phyloP scores from a whole-genome alignment of 2,113 vertebrate genomes.

The Lagopus leucura region DNA sequence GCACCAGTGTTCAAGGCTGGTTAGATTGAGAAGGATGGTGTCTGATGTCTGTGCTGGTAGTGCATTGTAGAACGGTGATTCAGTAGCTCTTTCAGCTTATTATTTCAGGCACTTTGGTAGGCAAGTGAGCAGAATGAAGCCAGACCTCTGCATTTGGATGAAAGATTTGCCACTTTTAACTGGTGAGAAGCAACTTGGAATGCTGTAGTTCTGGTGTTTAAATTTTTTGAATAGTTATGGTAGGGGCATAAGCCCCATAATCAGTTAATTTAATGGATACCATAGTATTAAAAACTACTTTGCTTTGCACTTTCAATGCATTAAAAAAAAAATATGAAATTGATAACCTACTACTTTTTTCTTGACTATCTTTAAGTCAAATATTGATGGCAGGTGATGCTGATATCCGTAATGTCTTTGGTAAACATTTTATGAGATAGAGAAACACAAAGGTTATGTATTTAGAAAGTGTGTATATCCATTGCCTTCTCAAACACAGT shows the following conservation, averaged over 20 bases:
- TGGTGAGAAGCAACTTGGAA: not conserved
- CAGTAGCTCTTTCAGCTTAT: not conserved
- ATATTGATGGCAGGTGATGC: not conserved
- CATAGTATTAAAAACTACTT: not conserved
- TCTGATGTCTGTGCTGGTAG: not conserved
- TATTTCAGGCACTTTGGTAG: not conserved
- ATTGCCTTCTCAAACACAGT: not conserved
- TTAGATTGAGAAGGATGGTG: not conserved
- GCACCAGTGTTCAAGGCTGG: not conserved
- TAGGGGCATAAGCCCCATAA: not conserved
- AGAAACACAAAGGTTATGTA: not conserved
- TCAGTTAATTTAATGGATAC: not conserved
- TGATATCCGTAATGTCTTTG: not conserved
- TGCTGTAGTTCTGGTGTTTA: not conserved
- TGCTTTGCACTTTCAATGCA: not conserved
- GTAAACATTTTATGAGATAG: too few relatives aligned
- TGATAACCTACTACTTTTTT: not conserved
- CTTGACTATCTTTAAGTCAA: not conserved
- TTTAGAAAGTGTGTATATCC: not conserved
- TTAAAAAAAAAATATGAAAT: not conserved
- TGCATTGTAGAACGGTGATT: not conserved
- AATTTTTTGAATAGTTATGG: not conserved
- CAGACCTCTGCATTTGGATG: constrained; percentile 6
- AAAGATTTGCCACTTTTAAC: constrained; percentile 15
- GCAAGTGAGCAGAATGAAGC: constrained; percentile 22